phyloP scores from a whole-genome alignment of 2,888 invertebrate species.

The Xestia sexstrigata region DNA sequence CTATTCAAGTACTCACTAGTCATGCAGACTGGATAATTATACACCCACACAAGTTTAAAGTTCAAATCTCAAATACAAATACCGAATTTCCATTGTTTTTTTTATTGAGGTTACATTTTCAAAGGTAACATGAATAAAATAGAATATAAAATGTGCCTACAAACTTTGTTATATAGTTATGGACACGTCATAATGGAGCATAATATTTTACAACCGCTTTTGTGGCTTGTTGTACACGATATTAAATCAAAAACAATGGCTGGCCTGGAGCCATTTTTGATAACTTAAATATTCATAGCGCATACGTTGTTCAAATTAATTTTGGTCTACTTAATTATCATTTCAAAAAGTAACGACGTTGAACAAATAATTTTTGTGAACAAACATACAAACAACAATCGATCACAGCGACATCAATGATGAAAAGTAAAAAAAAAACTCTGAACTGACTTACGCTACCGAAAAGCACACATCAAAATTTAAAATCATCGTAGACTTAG shows the following conservation, averaged over 20 bases:
- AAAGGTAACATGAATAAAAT: conserved; percentile 8
- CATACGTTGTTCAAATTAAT: conserved; percentile 33
- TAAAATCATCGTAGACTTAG: not conserved
- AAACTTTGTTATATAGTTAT: conserved; percentile 13
- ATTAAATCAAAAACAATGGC: conserved; percentile 54
- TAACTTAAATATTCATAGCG: conserved; percentile 48
- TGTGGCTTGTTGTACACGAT: conserved; percentile 42
- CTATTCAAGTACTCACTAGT: no score
- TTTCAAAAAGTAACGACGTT: not conserved
- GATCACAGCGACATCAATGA: not conserved
- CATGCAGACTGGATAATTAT: not conserved
- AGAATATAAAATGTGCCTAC: not conserved
- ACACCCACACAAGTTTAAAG: not conserved
- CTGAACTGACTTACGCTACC: not conserved
- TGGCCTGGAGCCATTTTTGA: conserved; percentile 42
- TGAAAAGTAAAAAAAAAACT: no score
- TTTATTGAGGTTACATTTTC: not conserved
- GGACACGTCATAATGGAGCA: conserved; percentile 16
- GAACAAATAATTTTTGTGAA: not conserved
- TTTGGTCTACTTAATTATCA: conserved; percentile 11
- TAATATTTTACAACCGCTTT: conserved; percentile 48
- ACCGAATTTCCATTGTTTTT: not conserved
- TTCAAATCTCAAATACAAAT: not conserved
- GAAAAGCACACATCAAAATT: not conserved
- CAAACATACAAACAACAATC: not conserved